A percentile compares a stretch with the other conserved stretches of the same genome.
Conservation (phyloP, 2,797 vertebrate species). For the Loris lydekkerianus region DNA sequence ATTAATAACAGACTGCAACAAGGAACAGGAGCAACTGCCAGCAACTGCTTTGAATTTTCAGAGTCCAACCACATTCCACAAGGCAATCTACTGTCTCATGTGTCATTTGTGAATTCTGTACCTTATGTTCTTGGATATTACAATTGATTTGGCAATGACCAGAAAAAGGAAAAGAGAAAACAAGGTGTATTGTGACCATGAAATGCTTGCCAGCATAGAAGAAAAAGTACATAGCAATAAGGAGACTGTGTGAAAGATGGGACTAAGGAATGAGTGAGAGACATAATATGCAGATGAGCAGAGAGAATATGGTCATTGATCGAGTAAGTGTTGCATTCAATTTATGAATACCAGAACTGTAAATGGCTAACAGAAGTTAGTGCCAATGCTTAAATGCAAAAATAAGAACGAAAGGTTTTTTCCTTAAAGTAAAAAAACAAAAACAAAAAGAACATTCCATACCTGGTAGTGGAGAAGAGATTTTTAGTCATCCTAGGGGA, state of each 20-base stretch:
- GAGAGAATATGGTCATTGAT: neutral
- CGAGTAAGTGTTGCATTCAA: constrained; percentile 9
- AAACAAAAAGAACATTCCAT: neutral
- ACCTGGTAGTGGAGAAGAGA: neutral
- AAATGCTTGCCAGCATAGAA: constrained; percentile 45
- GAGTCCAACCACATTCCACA: neutral
- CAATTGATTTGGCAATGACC: constrained; percentile 15
- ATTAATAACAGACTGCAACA: neutral
- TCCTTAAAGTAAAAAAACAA: neutral
- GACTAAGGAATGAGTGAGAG: neutral
- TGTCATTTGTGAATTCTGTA: neutral
- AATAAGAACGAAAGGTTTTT: constrained; percentile 23
- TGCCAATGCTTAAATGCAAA: constrained; percentile 53
- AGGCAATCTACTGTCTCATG: neutral
- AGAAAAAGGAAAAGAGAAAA: constrained; percentile 10
- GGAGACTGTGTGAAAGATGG: neutral
- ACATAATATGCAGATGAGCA: neutral
- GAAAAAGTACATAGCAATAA: neutral
- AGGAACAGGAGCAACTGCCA: neutral
- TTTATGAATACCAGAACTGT: neutral
- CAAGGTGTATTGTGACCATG: neutral
- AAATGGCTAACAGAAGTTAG: constrained; percentile 1
- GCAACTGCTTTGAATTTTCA: neutral
- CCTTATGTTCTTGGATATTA: neutral
- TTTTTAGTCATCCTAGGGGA: constrained; percentile 13